Evolutionary conservation across 2,113 vertebrate genomes (phyloP).

Genomic region (Nicator chloris): DNA sequence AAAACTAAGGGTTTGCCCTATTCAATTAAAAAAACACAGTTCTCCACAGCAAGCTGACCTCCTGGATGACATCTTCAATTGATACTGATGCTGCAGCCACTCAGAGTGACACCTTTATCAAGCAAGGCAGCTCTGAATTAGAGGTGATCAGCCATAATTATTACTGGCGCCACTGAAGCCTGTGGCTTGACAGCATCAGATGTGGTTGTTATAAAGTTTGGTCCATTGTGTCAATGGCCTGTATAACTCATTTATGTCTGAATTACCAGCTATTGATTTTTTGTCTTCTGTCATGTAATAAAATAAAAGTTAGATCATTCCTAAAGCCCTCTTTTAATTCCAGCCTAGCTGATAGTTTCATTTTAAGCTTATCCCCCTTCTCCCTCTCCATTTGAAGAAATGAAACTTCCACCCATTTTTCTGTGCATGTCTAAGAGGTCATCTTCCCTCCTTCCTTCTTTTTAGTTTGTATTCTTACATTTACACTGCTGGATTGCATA

Average conservation of each 20-base stretch:
- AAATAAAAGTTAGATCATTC: constrained; percentile 71
- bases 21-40: not conserved
- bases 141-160: constrained; percentile 82
- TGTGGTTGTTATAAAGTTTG: constrained; percentile 77
- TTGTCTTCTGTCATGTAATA: constrained; percentile 74
- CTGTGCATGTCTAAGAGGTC: not conserved
- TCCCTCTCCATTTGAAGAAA: not conserved
- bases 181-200: constrained; percentile 75
- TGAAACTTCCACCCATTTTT: not conserved
- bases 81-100: constrained; percentile 62
- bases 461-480: not conserved
- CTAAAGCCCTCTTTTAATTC: constrained; percentile 59
- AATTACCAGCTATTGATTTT: constrained; percentile 75
- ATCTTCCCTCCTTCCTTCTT: not conserved
- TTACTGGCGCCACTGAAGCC: constrained; percentile 79
- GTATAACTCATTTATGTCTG: constrained; percentile 79
- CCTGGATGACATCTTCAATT: constrained; percentile 54
- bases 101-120: constrained; percentile 77
- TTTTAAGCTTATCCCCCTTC: not conserved
- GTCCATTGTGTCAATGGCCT: constrained; percentile 78
- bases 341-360: constrained; percentile 13
- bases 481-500: not conserved
- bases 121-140: constrained; percentile 75
- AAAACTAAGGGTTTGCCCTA: not conserved
- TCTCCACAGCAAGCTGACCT: constrained; percentile 30